Base-by-base conservation (phyloP, 2,888 invertebrate genomes). In the Arrhopalites spinosus region DNA sequence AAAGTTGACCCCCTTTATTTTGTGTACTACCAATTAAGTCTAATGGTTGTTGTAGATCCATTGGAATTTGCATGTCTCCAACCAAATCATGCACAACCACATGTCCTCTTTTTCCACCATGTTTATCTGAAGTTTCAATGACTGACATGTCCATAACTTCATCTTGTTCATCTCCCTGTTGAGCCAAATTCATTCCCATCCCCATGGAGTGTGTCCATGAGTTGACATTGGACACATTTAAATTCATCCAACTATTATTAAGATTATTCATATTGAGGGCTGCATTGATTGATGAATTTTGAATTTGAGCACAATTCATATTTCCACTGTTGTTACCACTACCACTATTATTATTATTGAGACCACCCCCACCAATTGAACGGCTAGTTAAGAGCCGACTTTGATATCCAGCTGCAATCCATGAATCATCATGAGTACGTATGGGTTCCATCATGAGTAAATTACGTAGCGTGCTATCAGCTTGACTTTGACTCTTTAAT, bases 81-180 rank as follows among this genome's bases (percentile, higher is more conserved):
- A 67, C 64, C n/a, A 36, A 50, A 20, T 68, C 47, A 25, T 75
- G 74, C 7, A 15, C 25, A 50, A n/a, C n/a, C 2, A n/a, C 3
- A 50, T 50, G 50, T 43, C 53, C 61, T n/a, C 77, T 43, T 17
- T 63, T 64, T 0, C 13, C 17, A 43, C 68, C 25, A 0, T 68
- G 69, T 50, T 78, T 78, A 1, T 78, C 78, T 11, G 74, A 71
- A 29, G 81, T 80, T 30, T 81, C 81, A 56, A 81, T 80, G 56
- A 81, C 77, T 1, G 79, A 78, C 81, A 81, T 81, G 61, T 81
- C 81, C 81, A 81, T 82, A 1, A 81, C 82, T 66, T 81, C 81
- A 25, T 81, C 81, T 70, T 82, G 82, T 53, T 81, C 82, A 43
- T 76, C 77, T 7, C 36, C 68, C n/a, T n/a, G n/a, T n/a, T n/a